Percentiles rank a stretch among this genome's conserved stretches.
Conservation (phyloP, 2,113 vertebrate genomes). For the Oostethus manadensis region DNA sequence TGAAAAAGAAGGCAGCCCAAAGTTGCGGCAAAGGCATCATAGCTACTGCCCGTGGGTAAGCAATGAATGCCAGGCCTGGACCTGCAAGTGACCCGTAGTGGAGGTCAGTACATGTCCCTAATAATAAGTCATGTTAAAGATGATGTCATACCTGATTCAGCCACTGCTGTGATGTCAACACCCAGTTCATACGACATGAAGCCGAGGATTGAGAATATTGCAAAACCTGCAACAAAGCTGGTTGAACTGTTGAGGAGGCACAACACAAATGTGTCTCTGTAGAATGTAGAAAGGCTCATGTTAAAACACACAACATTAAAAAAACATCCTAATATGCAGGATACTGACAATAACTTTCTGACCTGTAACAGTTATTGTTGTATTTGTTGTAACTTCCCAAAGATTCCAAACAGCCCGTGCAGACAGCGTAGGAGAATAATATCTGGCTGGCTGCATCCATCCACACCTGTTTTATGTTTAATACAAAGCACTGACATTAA, state of each 20-base stretch:
- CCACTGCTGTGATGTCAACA: constrained; percentile 14
- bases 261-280: constrained; percentile 12
- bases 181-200: constrained; percentile 22
- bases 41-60: constrained; percentile 26
- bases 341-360: neutral
- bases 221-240: constrained; percentile 22
- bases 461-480: constrained; percentile 26
- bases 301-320: neutral
- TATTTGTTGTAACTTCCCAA: constrained; percentile 37
- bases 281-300: neutral
- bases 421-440: constrained; percentile 25
- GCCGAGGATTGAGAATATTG: constrained; percentile 18
- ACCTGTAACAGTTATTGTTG: constrained; percentile 42
- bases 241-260: constrained; percentile 16
- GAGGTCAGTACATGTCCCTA: too few species aligned
- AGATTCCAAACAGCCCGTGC: constrained; percentile 15
- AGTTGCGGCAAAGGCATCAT: constrained; percentile 35
- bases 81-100: constrained; percentile 2
- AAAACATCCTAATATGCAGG: neutral
- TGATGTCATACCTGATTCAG: constrained; percentile 17
- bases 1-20: constrained; percentile 31
- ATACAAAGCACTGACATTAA: neutral
- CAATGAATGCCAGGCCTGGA: constrained; percentile 36
- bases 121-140: neutral
- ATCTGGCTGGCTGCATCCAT: constrained; percentile 38